Evolutionary conservation across 2,797 vertebrate species (phyloP), one percentile per base, ranked within the genome.

Genomic region (Alcedo atthis): DNA sequence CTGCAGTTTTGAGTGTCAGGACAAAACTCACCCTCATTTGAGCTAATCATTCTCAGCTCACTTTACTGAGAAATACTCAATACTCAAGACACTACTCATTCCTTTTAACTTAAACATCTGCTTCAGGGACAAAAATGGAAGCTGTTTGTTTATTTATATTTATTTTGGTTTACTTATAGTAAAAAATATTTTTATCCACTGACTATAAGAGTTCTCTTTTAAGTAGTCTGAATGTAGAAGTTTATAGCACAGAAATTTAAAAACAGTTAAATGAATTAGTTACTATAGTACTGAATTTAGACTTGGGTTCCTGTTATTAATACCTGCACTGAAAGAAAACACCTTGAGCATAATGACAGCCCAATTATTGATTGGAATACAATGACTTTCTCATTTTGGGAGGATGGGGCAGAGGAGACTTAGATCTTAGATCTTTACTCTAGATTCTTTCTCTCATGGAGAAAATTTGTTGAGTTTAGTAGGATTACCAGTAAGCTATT

Each of bases 371-470:
- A 66, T 14, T 32, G 11, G 19, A 87, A 70, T 58, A 25, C 7
- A 69, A 1, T 1, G 6, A 33, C 59, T 73, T 54, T 32, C 6
- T 17, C 17, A 49, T 26, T 12, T 2, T 3, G 8, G n/a, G 11
- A 5, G 15, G 0, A 1, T 15, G 4, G 5, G n/a, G 2, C 8
- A 66, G 15, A 4, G 28, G 6, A 48, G 1, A 0, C 5, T 53
- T 64, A 46, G 21, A 42, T 35, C 10, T 59, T 45, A 24, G 15
- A n/a, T n/a, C 6, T 77, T 26, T 66, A 62, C 42, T 19, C 1
- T 4, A 24, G 6, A n/a, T 84, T 51, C 6, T 49, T 67, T 85
- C 22, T 81, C 4, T 46, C 32, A 32, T 14, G 15, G 1, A 32
- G 11, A 25, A 71, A 40, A 8, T 37, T 57, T 67, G 4, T 46